Percentiles rank a stretch among this genome's conserved stretches.
Evolutionary conservation across 2,888 invertebrate species (phyloP).

Genomic region (Patella ulyssiponensis): DNA sequence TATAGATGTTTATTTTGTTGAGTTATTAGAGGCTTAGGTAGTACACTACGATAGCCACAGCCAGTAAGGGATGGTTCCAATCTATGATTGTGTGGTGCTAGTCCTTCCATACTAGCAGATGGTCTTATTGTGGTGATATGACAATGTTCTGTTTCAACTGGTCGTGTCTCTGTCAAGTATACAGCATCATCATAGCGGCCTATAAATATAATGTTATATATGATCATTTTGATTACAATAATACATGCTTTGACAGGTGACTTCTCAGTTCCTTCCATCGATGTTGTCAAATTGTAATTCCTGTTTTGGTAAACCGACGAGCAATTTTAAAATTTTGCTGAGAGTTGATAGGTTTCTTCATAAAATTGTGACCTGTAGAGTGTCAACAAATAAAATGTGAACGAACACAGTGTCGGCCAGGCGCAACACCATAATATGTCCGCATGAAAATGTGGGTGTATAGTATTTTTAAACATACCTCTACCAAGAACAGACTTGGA

Average conservation of each 20-base stretch:
- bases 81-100: constrained; percentile 16
- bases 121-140: constrained; percentile 5
- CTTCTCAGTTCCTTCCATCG: no score
- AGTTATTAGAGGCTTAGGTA: constrained; percentile 55
- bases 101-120: constrained; percentile 21
- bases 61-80: constrained; percentile 32
- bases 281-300: no score
- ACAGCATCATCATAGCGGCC: constrained; percentile 1
- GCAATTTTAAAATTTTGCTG: no score
- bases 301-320: no score
- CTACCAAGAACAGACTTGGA: constrained; percentile 53
- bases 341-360: no score
- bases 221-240: no score
- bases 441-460: no score
- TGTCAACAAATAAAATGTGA: no score
- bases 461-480: constrained; percentile 25
- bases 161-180: neutral
- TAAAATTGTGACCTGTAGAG: no score
- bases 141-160: neutral
- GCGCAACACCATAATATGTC: no score
- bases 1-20: constrained; percentile 59
- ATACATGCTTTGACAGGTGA: no score
- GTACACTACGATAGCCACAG: constrained; percentile 56
- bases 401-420: no score
- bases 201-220: neutral